A percentile compares a stretch with the other conserved stretches of the same genome.
Evolutionary conservation across 2,888 invertebrate genomes (phyloP).

Genomic region (Sinodicranocentrus sp.): DNA sequence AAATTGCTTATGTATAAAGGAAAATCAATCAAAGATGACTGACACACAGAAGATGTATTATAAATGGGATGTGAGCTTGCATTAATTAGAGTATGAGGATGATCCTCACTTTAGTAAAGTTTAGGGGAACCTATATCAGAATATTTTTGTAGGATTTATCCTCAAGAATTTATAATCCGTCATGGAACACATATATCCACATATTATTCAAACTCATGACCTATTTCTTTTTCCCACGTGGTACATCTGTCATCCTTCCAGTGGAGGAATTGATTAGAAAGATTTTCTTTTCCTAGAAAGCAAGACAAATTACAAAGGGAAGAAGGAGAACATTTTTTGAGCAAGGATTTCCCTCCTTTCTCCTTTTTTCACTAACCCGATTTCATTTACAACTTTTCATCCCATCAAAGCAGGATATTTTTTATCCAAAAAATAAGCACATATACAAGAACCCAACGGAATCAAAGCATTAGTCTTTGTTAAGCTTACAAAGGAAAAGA

Average conservation of each 20-base stretch:
- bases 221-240: neutral
- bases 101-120: no score
- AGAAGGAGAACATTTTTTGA: neutral
- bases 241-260: neutral
- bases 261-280: neutral
- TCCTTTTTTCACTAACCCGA: neutral
- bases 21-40: no score
- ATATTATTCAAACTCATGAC: slow-evolving; percentile 11
- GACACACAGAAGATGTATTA: no score
- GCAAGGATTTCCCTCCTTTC: neutral
- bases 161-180: neutral
- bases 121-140: neutral
- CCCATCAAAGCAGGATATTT: no score
- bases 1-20: no score
- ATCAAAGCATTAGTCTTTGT: no score
- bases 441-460: no score
- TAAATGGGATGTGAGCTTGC: neutral
- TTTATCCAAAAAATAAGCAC: no score
- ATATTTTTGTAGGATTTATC: neutral
- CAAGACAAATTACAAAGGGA: slow-evolving; percentile 9
- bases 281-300: neutral
- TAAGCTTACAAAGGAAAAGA: neutral
- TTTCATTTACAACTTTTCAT: no score
- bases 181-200: neutral
- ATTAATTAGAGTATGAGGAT: neutral